These are phyloP conservation scores for Malachius bipustulatus DNA, from an alignment of 2,888 invertebrate genomes.

Conservation along the genomic window DNA sequence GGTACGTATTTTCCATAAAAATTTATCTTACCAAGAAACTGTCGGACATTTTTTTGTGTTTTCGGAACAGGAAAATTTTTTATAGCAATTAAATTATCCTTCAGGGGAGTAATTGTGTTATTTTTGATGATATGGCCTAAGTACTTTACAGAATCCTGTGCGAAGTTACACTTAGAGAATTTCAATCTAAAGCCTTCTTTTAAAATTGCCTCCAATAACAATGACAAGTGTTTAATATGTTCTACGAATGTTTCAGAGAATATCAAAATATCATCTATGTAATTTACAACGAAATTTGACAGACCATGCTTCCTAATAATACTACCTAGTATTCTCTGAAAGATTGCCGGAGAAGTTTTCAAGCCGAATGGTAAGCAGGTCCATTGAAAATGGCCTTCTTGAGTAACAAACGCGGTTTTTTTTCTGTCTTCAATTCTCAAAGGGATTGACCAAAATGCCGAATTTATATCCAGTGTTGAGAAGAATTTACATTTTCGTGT, in stretches of 20 bases:
- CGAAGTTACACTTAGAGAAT: constrained; percentile 13
- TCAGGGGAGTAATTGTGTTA: constrained; percentile 17
- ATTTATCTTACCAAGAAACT: constrained; percentile 18
- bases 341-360: constrained; percentile 20
- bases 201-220: constrained; percentile 15
- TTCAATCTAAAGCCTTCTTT: constrained; percentile 20
- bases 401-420: no score
- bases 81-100: constrained; percentile 16
- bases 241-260: constrained; percentile 18
- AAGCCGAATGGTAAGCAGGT: no score
- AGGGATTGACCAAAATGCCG: constrained; percentile 31
- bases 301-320: constrained; percentile 17
- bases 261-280: constrained; percentile 20
- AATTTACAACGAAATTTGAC: constrained; percentile 16
- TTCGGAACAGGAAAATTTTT: no score
- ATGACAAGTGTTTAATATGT: constrained; percentile 15
- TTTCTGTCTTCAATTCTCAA: no score
- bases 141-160: constrained; percentile 12
- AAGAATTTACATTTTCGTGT: constrained; percentile 22
- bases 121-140: constrained; percentile 15
- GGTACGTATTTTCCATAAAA: no score
- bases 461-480: constrained; percentile 28
- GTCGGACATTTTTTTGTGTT: constrained; percentile 15
- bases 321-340: constrained; percentile 17
- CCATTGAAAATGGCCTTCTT: no score